Base-by-base conservation (phyloP, 2,113 vertebrate genomes). In the Thinocorus orbignyianus region DNA sequence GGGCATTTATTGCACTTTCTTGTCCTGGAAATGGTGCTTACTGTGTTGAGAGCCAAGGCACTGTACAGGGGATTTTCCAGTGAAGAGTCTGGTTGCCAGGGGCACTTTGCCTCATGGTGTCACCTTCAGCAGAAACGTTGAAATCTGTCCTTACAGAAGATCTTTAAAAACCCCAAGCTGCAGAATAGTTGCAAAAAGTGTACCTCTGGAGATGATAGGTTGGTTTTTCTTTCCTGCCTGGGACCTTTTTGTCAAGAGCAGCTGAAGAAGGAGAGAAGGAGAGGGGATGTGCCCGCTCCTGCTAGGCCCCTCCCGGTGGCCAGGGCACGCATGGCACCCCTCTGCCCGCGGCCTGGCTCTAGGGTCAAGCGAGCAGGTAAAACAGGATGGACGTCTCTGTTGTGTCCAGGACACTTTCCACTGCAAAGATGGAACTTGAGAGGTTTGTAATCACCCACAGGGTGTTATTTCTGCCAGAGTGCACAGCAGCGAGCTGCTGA, bases 121-220 rank as follows among this genome's bases (percentile, higher is more conserved):
- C 60, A 51, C 37, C 42, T 94, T 90, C 46, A 49, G 39, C 39
- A 71, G 39, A 48, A 83, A 13, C 3, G 18, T 48, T 81, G 62
- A 78, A 39, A 80, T 83, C 57, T 79, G 12, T 46, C n/a, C 1
- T 4, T 76, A 52, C 0, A 0, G 48, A 35, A 86, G 71, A 79
- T n/a, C 31, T 54, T 81, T 17, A 10, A 51, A 72, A 65, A 62
- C 44, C 2, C 0, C 4, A 48, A 19, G 28, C 20, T 19, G 24
- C 13, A 39, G 60, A 78, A 85, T 2, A 64, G 23, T 28, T 39
- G 17, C 37, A 64, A 42, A 57, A 64, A 48, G 5, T 4, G 2
- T 37, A 35, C 39, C 17, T 70, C 0, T 1, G 19, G 85, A 69
- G 22, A 8, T 17, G 20, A 0, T 0, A 0, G 8, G 24, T n/a